These are phyloP conservation scores for Palythoa grandis DNA, from an alignment of 92 coral and sea anemone species.

Conservation along the genomic window DNA sequence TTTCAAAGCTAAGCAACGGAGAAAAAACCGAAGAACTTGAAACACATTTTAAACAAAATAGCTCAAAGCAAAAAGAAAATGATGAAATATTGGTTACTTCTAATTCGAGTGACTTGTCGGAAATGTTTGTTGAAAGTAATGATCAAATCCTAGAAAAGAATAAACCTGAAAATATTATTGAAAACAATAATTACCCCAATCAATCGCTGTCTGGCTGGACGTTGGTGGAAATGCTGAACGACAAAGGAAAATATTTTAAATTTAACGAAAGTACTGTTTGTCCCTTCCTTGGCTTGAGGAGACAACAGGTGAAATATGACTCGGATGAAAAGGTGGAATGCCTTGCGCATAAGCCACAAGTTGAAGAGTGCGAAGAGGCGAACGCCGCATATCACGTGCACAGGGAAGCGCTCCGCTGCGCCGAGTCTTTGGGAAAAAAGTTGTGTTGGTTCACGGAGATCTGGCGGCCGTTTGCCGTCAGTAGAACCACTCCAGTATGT, in stretches of 20 bases:
- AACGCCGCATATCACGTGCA: slow-evolving; percentile 68
- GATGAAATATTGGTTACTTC: neutral
- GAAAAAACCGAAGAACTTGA: neutral
- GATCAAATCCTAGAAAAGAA: neutral
- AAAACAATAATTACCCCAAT: neutral
- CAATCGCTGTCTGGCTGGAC: slow-evolving; percentile 16
- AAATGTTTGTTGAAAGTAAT: neutral
- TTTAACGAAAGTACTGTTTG: slow-evolving; percentile 59
- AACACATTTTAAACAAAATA: neutral
- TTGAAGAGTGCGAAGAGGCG: slow-evolving; percentile 70
- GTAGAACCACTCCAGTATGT: slow-evolving; percentile 55
- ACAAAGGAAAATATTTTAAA: slow-evolving; percentile 25
- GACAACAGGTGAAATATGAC: neutral
- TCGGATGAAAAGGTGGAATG: slow-evolving; percentile 56
- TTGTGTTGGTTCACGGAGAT: slow-evolving; percentile 64
- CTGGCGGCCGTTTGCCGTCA: slow-evolving; percentile 58
- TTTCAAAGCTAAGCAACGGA: neutral
- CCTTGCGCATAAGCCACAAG: slow-evolving; percentile 46
- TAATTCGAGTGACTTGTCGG: neutral
- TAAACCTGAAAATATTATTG: neutral
- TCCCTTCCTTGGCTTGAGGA: slow-evolving; percentile 70
- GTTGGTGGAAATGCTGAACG: slow-evolving; percentile 35
- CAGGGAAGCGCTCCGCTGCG: slow-evolving; percentile 62
- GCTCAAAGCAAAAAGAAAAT: neutral
- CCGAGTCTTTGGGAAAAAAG: slow-evolving; percentile 17